These are phyloP conservation scores for Arion vulgaris DNA, from an alignment of 1,140 invertebrate genomes.

Conservation along the genomic window DNA sequence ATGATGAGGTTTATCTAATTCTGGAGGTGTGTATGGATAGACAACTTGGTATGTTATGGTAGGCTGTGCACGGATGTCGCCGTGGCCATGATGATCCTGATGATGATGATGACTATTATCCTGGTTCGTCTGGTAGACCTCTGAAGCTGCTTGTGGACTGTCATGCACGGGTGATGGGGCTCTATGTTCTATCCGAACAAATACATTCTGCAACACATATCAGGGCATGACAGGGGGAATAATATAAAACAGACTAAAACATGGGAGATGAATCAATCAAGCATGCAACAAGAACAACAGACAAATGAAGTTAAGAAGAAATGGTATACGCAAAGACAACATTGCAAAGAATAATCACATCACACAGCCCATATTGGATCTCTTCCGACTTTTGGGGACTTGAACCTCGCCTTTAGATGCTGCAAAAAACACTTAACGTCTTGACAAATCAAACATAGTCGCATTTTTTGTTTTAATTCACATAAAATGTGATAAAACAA, in stretches of 20 bases:
- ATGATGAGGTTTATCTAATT: neutral
- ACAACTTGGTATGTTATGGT: neutral
- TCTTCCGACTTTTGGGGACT: neutral
- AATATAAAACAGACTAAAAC: neutral
- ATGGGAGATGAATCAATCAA: neutral
- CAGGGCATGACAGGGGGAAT: neutral
- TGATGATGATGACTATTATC: neutral
- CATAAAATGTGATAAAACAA: neutral
- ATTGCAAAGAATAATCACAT: neutral
- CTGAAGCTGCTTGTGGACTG: neutral
- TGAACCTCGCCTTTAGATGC: neutral
- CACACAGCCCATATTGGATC: neutral
- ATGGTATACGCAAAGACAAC: neutral
- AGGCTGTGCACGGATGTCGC: slow-evolving; percentile 7
- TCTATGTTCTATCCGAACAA: neutral
- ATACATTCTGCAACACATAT: neutral
- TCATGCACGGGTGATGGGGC: neutral
- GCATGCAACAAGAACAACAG: neutral
- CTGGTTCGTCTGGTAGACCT: neutral
- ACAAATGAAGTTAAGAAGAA: neutral
- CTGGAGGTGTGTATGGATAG: slow-evolving; percentile 21
- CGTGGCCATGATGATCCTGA: slow-evolving; percentile 22
- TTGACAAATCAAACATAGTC: too few relatives aligned
- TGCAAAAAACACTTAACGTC: neutral
- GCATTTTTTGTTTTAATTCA: too few relatives aligned